phyloP scores from a whole-genome alignment of 2,888 invertebrate genomes.

The Ischnus inquisitorius region DNA sequence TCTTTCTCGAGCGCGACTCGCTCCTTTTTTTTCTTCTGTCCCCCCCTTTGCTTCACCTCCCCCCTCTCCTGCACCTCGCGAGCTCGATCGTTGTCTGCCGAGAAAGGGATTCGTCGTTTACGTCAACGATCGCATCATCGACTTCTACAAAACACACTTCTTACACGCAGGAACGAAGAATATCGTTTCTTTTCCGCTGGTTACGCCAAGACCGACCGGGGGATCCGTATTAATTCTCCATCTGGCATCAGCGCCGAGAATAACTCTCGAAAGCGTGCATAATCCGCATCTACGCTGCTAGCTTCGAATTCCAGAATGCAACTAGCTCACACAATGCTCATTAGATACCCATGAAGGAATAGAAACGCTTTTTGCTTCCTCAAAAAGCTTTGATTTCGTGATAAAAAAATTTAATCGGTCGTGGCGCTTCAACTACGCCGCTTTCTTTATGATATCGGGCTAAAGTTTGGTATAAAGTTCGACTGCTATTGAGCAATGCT shows the following conservation, averaged over 20 bases:
- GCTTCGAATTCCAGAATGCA: neutral
- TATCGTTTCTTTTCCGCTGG: constrained; percentile 9
- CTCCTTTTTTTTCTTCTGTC: neutral
- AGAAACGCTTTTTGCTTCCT: neutral
- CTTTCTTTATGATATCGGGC: too few species aligned
- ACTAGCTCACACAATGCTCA: neutral
- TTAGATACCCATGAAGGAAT: neutral
- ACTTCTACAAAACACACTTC: constrained; percentile 11
- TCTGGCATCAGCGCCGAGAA: constrained; percentile 17
- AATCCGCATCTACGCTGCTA: neutral
- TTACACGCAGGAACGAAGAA: neutral
- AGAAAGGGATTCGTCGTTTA: neutral
- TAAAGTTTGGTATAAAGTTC: too few species aligned
- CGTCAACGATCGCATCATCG: constrained; percentile 5
- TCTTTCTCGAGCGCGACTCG: constrained; percentile 3
- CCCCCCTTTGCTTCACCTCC: neutral
- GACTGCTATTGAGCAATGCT: too few species aligned
- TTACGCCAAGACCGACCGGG: neutral
- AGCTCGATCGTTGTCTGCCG: neutral
- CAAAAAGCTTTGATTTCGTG: too few species aligned
- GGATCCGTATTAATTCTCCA: neutral
- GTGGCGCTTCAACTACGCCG: too few species aligned
- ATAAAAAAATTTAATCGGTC: too few species aligned
- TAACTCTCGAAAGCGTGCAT: constrained; percentile 5
- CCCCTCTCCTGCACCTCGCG: neutral